These are phyloP conservation scores for Mustela nigripes DNA, from an alignment of 2,113 vertebrate species.

Conservation along the genomic window DNA sequence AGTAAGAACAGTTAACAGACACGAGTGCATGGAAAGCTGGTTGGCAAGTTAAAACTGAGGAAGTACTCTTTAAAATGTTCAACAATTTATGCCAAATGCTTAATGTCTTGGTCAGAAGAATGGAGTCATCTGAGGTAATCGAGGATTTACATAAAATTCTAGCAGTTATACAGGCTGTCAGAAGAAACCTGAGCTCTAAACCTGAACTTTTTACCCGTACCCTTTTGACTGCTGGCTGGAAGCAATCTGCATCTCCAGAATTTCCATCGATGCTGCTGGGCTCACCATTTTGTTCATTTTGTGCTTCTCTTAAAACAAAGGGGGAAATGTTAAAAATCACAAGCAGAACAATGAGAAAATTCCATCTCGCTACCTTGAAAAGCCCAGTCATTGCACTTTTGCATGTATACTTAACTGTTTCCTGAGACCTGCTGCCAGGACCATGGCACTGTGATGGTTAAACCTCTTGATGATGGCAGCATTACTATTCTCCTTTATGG, in stretches of 20 bases:
- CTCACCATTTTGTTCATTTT: conserved; percentile 94
- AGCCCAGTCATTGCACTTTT: not conserved
- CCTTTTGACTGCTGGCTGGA: conserved; percentile 97
- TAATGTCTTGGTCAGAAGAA: not conserved
- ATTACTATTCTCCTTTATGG: conserved; percentile 96
- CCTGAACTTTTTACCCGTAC: conserved; percentile 83
- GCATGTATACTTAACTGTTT: conserved; percentile 91
- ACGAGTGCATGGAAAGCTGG: not conserved
- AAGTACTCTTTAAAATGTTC: not conserved
- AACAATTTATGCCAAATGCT: conserved; percentile 10
- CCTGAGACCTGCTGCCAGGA: conserved; percentile 96
- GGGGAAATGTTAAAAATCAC: conserved; percentile 72
- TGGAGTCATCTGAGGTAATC: not conserved
- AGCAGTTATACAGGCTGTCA: not conserved
- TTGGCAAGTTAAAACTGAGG: not conserved
- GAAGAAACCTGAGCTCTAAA: conserved; percentile 14
- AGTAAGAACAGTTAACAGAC: not conserved
- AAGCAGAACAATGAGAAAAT: not conserved
- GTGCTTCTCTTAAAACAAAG: conserved; percentile 92
- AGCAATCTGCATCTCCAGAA: conserved; percentile 96
- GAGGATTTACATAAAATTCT: not conserved
- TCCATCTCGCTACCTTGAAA: not conserved
- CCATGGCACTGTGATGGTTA: conserved; percentile 99
- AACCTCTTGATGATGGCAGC: conserved; percentile 98
- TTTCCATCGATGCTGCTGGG: conserved; percentile 95